phyloP scores from a whole-genome alignment of 2,113 vertebrate species.

The Aptenodytes patagonicus region DNA sequence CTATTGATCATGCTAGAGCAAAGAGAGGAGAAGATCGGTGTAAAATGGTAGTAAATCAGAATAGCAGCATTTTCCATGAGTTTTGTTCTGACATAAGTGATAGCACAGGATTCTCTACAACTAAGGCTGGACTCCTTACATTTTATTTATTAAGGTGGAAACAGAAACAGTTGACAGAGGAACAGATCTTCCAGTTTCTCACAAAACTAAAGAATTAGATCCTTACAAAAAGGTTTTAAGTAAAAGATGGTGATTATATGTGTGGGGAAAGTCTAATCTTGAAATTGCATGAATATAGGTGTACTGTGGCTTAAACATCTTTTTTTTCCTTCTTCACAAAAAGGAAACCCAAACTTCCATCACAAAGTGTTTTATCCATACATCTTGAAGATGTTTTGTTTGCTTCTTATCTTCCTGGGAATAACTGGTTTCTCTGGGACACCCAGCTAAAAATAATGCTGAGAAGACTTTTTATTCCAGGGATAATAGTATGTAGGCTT shows the following conservation, averaged over 20 bases:
- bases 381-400: neutral
- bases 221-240: neutral
- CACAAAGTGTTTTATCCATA: neutral
- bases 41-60: constrained; percentile 7
- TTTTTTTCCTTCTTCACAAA: neutral
- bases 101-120: neutral
- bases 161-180: neutral
- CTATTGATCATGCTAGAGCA: neutral
- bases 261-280: neutral
- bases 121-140: neutral
- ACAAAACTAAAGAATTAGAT: neutral
- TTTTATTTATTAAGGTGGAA: neutral
- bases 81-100: neutral
- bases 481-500: neutral
- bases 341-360: neutral
- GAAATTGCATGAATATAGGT: neutral
- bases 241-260: neutral
- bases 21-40: neutral
- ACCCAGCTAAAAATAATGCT: neutral
- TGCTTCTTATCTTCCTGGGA: neutral
- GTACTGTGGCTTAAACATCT: neutral
- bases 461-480: neutral
- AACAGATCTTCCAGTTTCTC: neutral
- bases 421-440: neutral
- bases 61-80: neutral